Conservation (phyloP, 2,888 invertebrate species). For the Diploptera punctata region DNA sequence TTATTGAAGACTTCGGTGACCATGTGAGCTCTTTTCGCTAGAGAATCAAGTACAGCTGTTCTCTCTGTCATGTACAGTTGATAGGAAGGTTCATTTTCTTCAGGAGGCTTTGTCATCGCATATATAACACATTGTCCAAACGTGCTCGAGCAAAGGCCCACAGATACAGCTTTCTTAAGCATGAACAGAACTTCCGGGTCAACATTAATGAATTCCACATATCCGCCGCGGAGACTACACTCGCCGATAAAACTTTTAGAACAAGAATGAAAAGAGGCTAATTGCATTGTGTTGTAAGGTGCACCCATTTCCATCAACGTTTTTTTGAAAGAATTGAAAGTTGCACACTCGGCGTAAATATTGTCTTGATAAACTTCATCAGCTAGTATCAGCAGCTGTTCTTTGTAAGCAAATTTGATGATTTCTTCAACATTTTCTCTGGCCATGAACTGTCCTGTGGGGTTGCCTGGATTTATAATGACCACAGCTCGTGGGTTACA, state of each 20-base stretch:
- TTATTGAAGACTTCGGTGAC: too few species aligned
- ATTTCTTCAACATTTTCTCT: constrained; percentile 88
- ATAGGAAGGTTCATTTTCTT: too few species aligned
- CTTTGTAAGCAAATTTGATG: constrained; percentile 89
- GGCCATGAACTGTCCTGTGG: constrained; percentile 89
- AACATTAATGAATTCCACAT: constrained; percentile 90
- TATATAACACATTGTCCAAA: too few species aligned
- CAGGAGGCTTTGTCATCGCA: too few species aligned
- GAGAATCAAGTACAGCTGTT: too few species aligned
- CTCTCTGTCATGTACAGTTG: too few species aligned
- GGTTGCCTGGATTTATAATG: constrained; percentile 98
- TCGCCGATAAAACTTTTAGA: constrained; percentile 98
- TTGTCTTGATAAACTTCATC: constrained; percentile 98
- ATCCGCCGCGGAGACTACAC: constrained; percentile 96
- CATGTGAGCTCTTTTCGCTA: too few species aligned
- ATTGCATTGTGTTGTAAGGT: constrained; percentile 83
- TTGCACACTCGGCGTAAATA: constrained; percentile 84
- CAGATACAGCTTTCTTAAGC: constrained; percentile 89
- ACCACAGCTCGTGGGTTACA: constrained; percentile 85
- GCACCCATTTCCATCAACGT: constrained; percentile 88
- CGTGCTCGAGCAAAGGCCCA: constrained; percentile 93
- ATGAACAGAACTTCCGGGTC: constrained; percentile 82
- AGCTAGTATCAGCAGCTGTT: constrained; percentile 85
- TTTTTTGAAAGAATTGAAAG: constrained; percentile 95
- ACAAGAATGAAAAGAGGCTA: constrained; percentile 96